Base-by-base conservation (phyloP, 2,888 invertebrate species). In the Rhaphigaster nebulosa region DNA sequence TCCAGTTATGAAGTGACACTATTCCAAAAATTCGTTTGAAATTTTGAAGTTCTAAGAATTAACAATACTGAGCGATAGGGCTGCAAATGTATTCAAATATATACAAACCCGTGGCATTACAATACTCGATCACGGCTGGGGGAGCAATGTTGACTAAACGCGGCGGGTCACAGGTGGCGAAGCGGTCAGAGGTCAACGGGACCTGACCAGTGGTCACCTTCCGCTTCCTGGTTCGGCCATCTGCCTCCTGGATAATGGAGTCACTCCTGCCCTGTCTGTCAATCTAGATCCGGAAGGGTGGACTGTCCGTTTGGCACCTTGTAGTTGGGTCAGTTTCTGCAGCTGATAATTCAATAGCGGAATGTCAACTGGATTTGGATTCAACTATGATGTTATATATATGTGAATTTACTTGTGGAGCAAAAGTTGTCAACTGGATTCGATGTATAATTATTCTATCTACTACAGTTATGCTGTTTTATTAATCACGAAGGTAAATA, bases 201-300 rank as follows among this genome's bases (percentile, higher is more conserved):
- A 80, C 50, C 89, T 89, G 89, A 89, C 89, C 89, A 89, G 52
- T 52, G 89, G 89, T 89, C 89, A 89, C 34, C 89, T 70, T 34
- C 45, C 54, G 60, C 89, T 89, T 89, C 89, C 89, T 60, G 65
- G 60, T 89, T 65, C 80, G 80, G 18, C 41, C 89, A 60, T 88
- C 89, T 65, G 76, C 89, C 45, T 60, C 76, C 29, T 80, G 41
- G 70, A 45, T 80, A 89, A 89, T 89, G 54, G 54, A 89, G 89
- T 89, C 89, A 89, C 84, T 84, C 45, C 84, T 50, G 76, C n/a
- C n/a, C 76, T 23, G 41, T 18, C 89, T 89, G 89, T 89, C 89
- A 89, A 89, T 89, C 89, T 29, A 80, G 54, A 65, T 89, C 89
- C 76, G 70, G 45, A 45, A 65, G 50, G 89, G 50, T 56, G 45